Base-by-base conservation (phyloP, 2,888 invertebrate species). In the Drosophila flavopinicola region DNA sequence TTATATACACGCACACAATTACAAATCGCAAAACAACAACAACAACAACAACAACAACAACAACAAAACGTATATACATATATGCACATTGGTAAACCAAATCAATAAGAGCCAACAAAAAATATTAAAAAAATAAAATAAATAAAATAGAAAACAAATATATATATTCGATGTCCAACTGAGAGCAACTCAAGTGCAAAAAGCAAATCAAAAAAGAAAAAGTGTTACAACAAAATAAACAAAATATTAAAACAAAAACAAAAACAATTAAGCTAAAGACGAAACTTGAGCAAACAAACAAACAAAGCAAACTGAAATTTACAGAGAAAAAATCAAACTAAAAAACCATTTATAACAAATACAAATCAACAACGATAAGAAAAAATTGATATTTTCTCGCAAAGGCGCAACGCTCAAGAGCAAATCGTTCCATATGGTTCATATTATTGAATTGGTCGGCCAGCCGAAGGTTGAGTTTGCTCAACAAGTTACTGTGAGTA, bases 401-500 rank as follows among this genome's bases (percentile, higher is more conserved):
- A 74, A 78, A 84, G 85, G 82, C 84, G 78, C 85, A 80, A 83
- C 76, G 78, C 78, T 69, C 72, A 66, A 72, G 56, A 78, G 71
- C 76, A 90, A 90, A 90, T 91, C 93, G 92, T 93, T 94, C 94
- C 95, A 94, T 95, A 95, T 95, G 95, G 95, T 95, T 94, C 95
- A 95, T 92, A 94, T 94, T 93, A 94, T 95, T 92, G 94, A 95
- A 93, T 93, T 94, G 92, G 94, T 94, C 92, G 94, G 94, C 93
- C 94, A 94, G 93, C 94, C 93, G 92, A 94, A 94, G 92, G 94
- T 94, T 93, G 95, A 94, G 92, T 95, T 94, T 92, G 93, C 94
- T 92, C 93, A 93, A 92, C 93, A 93, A 92, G 93, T 94, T 93
- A 94, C 94, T 94, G 95, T 95, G 93, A 95, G 95, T 95, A 94